Conservation (phyloP, 2,888 invertebrate genomes). For the Marasmarcha lunaedactyla region DNA sequence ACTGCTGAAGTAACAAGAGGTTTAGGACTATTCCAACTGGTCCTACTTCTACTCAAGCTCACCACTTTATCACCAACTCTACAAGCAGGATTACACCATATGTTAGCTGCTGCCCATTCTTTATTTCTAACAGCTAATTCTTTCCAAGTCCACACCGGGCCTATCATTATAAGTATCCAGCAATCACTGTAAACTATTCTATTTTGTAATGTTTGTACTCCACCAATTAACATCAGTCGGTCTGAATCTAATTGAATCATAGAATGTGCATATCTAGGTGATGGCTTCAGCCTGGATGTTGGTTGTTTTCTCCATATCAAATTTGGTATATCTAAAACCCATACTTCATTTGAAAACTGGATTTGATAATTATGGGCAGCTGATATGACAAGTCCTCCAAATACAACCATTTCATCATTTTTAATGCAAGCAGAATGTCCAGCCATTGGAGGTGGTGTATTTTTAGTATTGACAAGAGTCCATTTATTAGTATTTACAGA, state of each 20-base stretch:
- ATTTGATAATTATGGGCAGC: constrained; percentile 56
- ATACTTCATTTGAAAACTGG: constrained; percentile 83
- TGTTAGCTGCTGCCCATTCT: constrained; percentile 85
- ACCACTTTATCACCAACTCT: constrained; percentile 81
- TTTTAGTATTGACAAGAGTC: constrained; percentile 73
- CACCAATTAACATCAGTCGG: constrained; percentile 85
- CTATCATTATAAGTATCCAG: constrained; percentile 87
- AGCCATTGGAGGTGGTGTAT: constrained; percentile 86
- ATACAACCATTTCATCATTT: constrained; percentile 84
- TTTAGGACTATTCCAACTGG: constrained; percentile 62
- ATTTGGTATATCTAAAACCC: constrained; percentile 85
- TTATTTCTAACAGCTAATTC: constrained; percentile 81
- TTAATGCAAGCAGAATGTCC: constrained; percentile 94
- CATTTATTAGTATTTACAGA: constrained; percentile 85
- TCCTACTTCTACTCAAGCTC: constrained; percentile 75
- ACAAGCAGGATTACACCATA: constrained; percentile 95
- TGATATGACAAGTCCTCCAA: constrained; percentile 77
- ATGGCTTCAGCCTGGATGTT: constrained; percentile 77
- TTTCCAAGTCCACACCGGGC: constrained; percentile 79
- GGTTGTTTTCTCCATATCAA: constrained; percentile 83
- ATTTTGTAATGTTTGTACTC: constrained; percentile 88
- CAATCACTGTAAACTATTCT: constrained; percentile 84
- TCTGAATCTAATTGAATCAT: constrained; percentile 84
- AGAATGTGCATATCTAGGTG: constrained; percentile 94
- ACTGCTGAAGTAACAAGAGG: constrained; percentile 69